phyloP scores from a whole-genome alignment of 2,113 vertebrate species.

The Ondatra zibethicus region DNA sequence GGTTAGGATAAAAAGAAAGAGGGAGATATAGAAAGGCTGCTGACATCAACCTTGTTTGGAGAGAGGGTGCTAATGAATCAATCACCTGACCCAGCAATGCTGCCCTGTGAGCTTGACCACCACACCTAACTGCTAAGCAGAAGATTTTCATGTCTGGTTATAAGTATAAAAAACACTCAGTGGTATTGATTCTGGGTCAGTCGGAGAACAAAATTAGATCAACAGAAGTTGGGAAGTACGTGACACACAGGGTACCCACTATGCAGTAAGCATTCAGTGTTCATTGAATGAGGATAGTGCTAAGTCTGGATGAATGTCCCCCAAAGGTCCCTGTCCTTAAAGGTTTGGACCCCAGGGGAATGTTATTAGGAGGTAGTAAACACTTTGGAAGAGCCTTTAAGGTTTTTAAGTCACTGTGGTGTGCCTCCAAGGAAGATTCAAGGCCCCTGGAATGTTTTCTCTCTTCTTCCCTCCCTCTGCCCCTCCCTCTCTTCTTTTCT shows the following conservation, averaged over 20 bases:
- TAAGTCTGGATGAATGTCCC: not conserved
- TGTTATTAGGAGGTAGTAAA: not conserved
- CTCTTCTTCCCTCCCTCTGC: not conserved
- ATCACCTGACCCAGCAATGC: not conserved
- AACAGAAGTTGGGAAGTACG: not conserved
- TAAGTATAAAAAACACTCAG: not conserved
- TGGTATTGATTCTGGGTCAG: not conserved
- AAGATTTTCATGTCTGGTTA: slow-evolving; percentile 1
- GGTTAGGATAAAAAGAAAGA: not conserved
- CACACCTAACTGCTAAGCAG: not conserved
- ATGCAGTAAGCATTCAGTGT: not conserved
- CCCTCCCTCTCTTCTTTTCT: not conserved
- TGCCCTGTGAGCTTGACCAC: not conserved
- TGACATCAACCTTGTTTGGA: not conserved
- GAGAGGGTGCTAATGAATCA: not conserved
- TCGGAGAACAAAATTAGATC: not conserved
- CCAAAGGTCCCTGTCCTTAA: not conserved
- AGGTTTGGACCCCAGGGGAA: not conserved
- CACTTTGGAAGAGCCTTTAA: not conserved
- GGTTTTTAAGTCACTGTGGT: not conserved
- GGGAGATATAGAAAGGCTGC: not conserved
- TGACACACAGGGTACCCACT: not conserved
- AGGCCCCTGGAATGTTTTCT: not conserved
- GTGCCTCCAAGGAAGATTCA: not conserved
- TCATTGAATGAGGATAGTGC: not conserved